Percentiles rank a stretch among this genome's conserved stretches.
Conservation (phyloP, 2,888 invertebrate species). For the Oxytorus armatus region DNA sequence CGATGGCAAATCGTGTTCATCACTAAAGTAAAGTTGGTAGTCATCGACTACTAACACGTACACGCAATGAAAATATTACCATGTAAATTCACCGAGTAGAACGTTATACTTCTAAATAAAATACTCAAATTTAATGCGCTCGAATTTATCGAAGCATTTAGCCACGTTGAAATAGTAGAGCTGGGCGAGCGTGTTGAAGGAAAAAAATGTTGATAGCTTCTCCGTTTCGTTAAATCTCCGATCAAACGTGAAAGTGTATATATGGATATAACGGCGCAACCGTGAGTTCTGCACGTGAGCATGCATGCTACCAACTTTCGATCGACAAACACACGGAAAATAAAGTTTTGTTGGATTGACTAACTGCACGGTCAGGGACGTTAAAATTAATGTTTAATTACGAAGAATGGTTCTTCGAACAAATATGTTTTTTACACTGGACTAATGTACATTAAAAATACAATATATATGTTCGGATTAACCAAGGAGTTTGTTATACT, state of each 20-base stretch:
- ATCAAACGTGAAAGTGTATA: conserved; percentile 30
- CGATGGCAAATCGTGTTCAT: not conserved
- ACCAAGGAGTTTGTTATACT: no score
- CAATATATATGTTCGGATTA: no score
- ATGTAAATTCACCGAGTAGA: not conserved
- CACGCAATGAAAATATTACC: no score
- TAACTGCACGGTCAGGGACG: no score
- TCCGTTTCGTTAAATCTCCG: conserved; percentile 41
- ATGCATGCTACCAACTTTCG: conserved; percentile 48
- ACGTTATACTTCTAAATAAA: conserved; percentile 1
- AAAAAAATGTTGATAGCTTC: conserved; percentile 36
- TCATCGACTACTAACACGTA: not conserved
- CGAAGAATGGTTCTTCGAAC: no score
- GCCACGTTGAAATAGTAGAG: not conserved
- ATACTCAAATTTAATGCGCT: not conserved
- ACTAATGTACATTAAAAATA: no score
- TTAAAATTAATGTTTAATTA: no score
- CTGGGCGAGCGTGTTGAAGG: not conserved
- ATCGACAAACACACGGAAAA: no score
- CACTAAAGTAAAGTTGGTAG: not conserved
- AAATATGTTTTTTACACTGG: no score
- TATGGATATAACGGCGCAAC: conserved; percentile 33
- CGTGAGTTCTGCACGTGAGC: conserved; percentile 50
- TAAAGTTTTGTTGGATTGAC: no score
- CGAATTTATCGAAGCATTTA: conserved; percentile 9